Conservation (phyloP, 2,113 vertebrate genomes). For the Chinchilla lanigera region DNA sequence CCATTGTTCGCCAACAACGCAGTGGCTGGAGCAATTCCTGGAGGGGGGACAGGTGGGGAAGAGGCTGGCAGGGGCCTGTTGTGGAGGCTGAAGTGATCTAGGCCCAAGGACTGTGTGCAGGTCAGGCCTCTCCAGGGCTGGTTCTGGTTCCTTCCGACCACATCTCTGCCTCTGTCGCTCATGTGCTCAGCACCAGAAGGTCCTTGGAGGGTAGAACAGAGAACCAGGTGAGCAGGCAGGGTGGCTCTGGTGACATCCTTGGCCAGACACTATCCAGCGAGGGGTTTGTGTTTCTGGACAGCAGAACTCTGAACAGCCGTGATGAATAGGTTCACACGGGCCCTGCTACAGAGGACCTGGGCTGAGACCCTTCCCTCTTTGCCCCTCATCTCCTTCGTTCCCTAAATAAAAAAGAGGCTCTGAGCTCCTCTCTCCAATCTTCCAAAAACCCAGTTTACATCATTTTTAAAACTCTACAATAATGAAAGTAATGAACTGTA, state of each 20-base stretch:
- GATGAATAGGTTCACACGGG: too few species aligned
- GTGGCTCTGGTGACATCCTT: not conserved
- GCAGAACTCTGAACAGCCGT: not conserved
- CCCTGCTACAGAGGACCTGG: not conserved
- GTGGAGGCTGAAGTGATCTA: not conserved
- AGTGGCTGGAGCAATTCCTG: not conserved
- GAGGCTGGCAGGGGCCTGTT: not conserved
- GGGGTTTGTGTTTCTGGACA: not conserved
- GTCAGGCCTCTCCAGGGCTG: not conserved
- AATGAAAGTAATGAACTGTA: not conserved
- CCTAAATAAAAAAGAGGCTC: not conserved
- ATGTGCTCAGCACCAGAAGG: constrained; percentile 79
- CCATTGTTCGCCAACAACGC: not conserved
- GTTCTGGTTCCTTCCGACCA: not conserved
- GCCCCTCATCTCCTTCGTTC: not conserved
- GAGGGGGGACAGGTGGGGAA: not conserved
- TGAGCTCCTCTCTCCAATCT: not conserved
- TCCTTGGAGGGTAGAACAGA: constrained; percentile 68
- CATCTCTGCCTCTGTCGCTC: not conserved
- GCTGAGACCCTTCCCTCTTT: not conserved
- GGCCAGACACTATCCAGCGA: not conserved
- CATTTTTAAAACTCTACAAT: not conserved
- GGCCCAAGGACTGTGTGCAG: not conserved
- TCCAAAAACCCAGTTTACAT: not conserved
- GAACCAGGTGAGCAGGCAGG: not conserved